Evolutionary conservation across 2,113 vertebrate species (phyloP).

Genomic region (Corydoras sp.): DNA sequence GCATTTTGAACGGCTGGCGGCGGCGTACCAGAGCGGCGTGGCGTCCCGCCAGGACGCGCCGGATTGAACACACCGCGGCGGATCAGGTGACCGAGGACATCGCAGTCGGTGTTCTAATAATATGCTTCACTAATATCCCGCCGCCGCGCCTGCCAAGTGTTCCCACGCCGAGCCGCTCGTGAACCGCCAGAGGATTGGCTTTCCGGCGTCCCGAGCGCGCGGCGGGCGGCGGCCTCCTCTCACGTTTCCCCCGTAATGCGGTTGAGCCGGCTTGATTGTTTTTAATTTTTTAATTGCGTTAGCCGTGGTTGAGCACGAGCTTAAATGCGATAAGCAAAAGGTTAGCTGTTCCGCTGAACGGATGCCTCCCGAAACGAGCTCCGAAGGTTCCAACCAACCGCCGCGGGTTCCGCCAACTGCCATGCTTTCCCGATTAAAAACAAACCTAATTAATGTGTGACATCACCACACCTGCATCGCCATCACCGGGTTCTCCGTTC

Average conservation of each 20-base stretch:
- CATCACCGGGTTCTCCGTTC: too few species aligned
- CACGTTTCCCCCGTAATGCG: constrained; percentile 3
- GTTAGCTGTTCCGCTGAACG: neutral
- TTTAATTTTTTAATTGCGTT: constrained; percentile 20
- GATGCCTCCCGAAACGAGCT: too few species aligned
- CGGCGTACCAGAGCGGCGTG: too few species aligned
- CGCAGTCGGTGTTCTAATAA: constrained; percentile 15
- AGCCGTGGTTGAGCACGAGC: neutral
- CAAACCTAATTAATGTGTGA: too few species aligned
- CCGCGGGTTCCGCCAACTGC: too few species aligned
- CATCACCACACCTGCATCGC: too few species aligned
- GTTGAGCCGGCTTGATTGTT: constrained; percentile 5
- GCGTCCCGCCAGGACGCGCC: constrained; percentile 2
- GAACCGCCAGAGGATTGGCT: neutral
- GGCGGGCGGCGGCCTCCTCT: neutral
- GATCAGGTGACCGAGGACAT: neutral
- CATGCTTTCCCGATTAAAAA: too few species aligned
- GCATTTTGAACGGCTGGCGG: too few species aligned
- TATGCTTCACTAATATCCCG: constrained; percentile 24
- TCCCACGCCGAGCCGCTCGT: neutral
- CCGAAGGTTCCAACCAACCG: too few species aligned
- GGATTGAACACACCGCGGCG: constrained; percentile 17
- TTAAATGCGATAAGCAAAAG: constrained; percentile 8
- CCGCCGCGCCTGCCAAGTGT: constrained; percentile 21
- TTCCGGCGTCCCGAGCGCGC: constrained; percentile 5